Evolutionary conservation across 37 sponge, comb jelly and placozoan species (phyloP), one percentile per base, ranked within the genome.

Genomic region (Tethya wilhelma): DNA sequence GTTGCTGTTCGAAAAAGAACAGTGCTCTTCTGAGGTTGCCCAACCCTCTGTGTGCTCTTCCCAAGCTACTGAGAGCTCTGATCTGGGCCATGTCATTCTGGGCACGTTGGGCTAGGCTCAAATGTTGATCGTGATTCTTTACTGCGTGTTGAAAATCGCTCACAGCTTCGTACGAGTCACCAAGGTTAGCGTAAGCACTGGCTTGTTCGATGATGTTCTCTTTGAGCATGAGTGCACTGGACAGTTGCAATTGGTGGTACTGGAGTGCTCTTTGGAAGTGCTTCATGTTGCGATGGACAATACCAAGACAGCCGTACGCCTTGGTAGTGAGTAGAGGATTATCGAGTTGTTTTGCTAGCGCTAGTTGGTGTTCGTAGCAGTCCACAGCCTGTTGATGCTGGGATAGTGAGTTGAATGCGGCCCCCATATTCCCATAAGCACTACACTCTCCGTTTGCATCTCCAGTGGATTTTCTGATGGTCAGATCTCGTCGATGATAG

Each of bases 121-220:
- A 76, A 53, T 90, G 81, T 45, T 97, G 89, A 37, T 90, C 82
- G 73, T 93, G 92, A 7, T 76, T 71, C 49, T 69, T 66, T 12
- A 86, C 76, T 1, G 97, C 94, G 14, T 85, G 60, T 19, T 34
- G 36, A 44, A 79, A 93, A 53, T 93, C 90, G 0, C 85, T 81
- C 64, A 97, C 64, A 0, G 90, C 90, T 59, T 95, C 93, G 39
- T 86, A 79, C 0, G 94, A 86, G 67, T 94, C 94, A 19, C 98
- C 98, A 17, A 97, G 78, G 81, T 97, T 97, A 38, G 87, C 85
- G 53, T 87, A 89, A 0, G 91, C 95, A 59, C 74, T 74, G 31
- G 91, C 95, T 58, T 89, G 86, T 63, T 93, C 93, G 64, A 74
- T 57, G 38, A 77, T 22, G 58, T 84, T 75, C 32, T 93, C 93